A percentile compares a stretch with the other conserved stretches of the same genome.
Conservation (phyloP, 2,888 invertebrate genomes). For the Macrosiphum euphorbiae region DNA sequence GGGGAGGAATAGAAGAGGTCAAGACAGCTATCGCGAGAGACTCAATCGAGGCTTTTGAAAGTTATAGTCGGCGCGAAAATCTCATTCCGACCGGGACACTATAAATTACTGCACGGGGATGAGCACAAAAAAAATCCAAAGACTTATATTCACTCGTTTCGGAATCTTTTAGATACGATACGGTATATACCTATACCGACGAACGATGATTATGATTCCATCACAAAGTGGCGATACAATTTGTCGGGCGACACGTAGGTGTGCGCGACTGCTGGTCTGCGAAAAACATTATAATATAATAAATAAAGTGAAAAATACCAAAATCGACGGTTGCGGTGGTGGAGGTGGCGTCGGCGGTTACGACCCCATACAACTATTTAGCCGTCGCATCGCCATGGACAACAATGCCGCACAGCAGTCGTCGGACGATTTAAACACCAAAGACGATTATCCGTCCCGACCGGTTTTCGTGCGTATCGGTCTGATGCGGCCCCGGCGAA, state of each 20-base stretch:
- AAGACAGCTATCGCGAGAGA: not conserved
- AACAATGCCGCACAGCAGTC: not conserved
- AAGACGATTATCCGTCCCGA: conserved; percentile 42
- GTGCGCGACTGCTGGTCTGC: not conserved
- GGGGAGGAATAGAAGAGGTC: not conserved
- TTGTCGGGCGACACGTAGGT: not conserved
- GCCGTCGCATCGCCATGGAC: not conserved
- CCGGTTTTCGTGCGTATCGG: conserved; percentile 43
- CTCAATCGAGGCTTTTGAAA: not conserved
- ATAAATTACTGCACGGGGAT: too few species aligned
- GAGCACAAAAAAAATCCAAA: not conserved
- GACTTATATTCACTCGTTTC: not conserved
- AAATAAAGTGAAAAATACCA: not conserved
- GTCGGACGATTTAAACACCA: not conserved
- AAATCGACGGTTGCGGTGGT: not conserved
- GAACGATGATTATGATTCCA: not conserved
- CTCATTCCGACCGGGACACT: not conserved
- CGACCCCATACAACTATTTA: not conserved
- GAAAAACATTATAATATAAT: not conserved
- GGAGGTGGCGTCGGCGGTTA: not conserved
- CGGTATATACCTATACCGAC: not conserved
- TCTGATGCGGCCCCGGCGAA: not conserved
- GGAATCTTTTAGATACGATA: not conserved
- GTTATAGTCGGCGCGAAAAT: not conserved
- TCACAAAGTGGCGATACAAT: not conserved